Evolutionary conservation across 2,888 invertebrate species (phyloP), one percentile per base, ranked within the genome.

Genomic region (Caenorhabditis panamensis): DNA sequence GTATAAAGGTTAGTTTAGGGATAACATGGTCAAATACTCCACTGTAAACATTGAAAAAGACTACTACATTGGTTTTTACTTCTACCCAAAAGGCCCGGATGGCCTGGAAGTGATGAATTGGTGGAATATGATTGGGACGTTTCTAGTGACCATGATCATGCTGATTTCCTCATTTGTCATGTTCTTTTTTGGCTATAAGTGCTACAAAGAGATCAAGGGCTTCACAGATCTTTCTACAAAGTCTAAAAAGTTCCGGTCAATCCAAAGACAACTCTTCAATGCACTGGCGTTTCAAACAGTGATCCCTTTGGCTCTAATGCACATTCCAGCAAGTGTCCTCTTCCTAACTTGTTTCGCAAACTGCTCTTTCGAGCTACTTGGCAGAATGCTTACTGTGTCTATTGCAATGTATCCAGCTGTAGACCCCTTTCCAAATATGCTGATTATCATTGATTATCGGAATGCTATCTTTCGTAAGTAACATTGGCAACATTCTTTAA

Each of bases 271-370:
- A 28, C 28, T 67, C 16, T 56, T 67, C 20, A 4, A 20, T 3
- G 67, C 67, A 20, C 44, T 67, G 3, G 67, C 54, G 8, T 37
- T 67, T 13, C 67, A 67, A 20, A 56, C 67, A n/a, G 5, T 66
- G 9, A 66, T 66, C 36, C 66, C 66, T 5, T 9, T 66, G 0
- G 11, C 26, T 9, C 26, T 54, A 8, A 66, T 66, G 66, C 41
- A 66, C 22, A 41, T 66, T 41, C 66, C 66, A 2, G 24, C 51
- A 20, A 51, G 54, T 16, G 9, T 54, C 11, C 51, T 66, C 37
- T 41, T 54, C 18, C 0, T 66, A 1, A 54, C 24, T 11, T 54
- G 53, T 11, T 8, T 44, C 4, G 13, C 24, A 24, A 44, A 66
- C 24, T 26, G n/a, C 4, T 54, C 41, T 1, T 20, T 54, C 13